Percentiles rank a stretch among this genome's conserved stretches.
These are phyloP conservation scores for Takifugu rubripes DNA, from an alignment of 2,797 vertebrate genomes.

Conservation along the genomic window DNA sequence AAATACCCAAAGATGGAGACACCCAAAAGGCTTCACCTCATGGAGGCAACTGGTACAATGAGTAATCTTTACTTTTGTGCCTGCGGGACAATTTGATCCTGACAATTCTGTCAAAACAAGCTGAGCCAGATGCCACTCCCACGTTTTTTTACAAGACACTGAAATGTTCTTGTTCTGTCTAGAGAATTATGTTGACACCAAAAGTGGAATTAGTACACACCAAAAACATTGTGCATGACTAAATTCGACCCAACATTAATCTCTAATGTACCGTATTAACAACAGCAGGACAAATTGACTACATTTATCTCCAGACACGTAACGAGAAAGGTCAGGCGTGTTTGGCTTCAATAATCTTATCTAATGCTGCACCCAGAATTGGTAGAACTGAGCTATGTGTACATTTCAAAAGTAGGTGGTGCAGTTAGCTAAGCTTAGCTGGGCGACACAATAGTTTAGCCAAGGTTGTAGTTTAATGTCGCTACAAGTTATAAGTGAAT, in stretches of 20 bases:
- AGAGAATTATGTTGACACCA: slow-evolving; percentile 4
- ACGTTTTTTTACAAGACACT: not conserved
- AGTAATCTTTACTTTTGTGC: slow-evolving; percentile 1
- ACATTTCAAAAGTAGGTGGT: not conserved
- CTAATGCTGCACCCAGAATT: not conserved
- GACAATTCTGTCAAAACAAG: slow-evolving; percentile 34
- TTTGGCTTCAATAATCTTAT: slow-evolving; percentile 5
- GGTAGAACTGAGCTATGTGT: not conserved
- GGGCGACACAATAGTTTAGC: not conserved
- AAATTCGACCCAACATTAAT: too few species aligned
- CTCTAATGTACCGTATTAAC: slow-evolving; percentile 24
- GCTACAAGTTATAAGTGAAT: not conserved
- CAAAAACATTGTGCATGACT: too few species aligned
- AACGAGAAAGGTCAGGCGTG: too few species aligned
- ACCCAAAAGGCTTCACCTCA: slow-evolving; percentile 10
- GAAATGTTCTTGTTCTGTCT: not conserved
- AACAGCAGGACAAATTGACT: slow-evolving; percentile 48
- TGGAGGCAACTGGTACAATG: not conserved
- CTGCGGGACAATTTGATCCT: slow-evolving; percentile 1
- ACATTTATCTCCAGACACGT: not conserved
- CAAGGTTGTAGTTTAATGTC: not conserved
- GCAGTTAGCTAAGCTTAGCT: not conserved
- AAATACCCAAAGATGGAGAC: slow-evolving; percentile 19
- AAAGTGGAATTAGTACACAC: not conserved
- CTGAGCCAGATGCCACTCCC: slow-evolving; percentile 47